Percentiles rank a stretch among this genome's conserved stretches.
Evolutionary conservation across 2,888 invertebrate species (phyloP).

Genomic region (Drosophila hamatofila): DNA sequence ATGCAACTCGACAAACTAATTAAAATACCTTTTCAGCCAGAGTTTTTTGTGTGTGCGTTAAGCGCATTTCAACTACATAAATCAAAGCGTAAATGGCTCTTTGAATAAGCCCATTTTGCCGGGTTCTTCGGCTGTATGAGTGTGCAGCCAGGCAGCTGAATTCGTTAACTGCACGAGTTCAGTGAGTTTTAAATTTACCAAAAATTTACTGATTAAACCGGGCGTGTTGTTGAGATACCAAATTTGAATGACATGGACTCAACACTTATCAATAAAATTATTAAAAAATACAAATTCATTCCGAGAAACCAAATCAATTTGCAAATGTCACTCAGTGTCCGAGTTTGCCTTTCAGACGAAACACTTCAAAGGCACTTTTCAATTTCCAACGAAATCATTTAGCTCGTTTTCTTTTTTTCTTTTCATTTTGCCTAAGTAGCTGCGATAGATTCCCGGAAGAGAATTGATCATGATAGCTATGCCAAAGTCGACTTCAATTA

Average conservation of each 20-base stretch:
- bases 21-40: constrained; percentile 40
- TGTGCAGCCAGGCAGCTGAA: constrained; percentile 36
- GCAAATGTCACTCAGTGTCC: not conserved
- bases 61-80: constrained; percentile 34
- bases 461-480: not conserved
- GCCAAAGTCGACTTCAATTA: not conserved
- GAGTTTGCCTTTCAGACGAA: not conserved
- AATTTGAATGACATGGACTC: too few relatives aligned
- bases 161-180: constrained; percentile 27
- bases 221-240: not conserved
- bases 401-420: not conserved
- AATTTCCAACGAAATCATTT: not conserved
- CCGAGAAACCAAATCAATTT: not conserved
- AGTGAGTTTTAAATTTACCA: not conserved
- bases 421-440: not conserved
- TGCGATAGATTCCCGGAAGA: not conserved
- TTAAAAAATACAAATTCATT: not conserved
- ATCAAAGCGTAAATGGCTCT: constrained; percentile 38
- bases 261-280: too few relatives aligned
- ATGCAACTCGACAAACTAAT: constrained; percentile 28
- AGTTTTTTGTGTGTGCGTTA: constrained; percentile 14
- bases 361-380: not conserved
- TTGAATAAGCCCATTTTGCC: constrained; percentile 16
- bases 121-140: constrained; percentile 12
- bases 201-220: not conserved